Base-by-base conservation (phyloP, 2,888 invertebrate species). In the Branchipolynoe longqiensis region DNA sequence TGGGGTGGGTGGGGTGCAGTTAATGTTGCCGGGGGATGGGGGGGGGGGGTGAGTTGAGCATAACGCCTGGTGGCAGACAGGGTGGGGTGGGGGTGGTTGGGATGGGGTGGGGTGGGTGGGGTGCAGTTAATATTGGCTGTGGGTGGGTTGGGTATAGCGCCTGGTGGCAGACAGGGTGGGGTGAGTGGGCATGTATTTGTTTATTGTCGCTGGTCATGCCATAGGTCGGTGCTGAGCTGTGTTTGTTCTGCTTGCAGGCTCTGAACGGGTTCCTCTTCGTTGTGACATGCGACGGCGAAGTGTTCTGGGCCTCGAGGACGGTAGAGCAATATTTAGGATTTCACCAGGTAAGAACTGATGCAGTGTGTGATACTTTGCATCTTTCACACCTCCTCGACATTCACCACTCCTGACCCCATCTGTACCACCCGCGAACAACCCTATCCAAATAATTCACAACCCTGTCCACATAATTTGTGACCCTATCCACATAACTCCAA, bases 291-390 rank as follows among this genome's bases (percentile, higher is more conserved):
- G 99, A 99, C 94, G 99, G 99, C 88, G 99, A 99, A 94, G 99
- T 99, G 82, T 99, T 99, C 95, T 99, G 99, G 95, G 99, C 99
- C 86, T 99, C 99, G 88, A 98, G 99, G 95, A 99, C 98, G 94
- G 99, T 99, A 94, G 99, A 99, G 95, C 98, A 98, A 94, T 99
- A 99, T 95, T 96, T 99, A 93, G 99, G 99, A 94, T 99, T 99
- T 95, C 99, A 99, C 95, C 99, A 99, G 97, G 99, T 99, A 95
- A 95, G 95, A 78, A 28, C 31, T 12, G n/a, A n/a, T n/a, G n/a
- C n/a, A n/a, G n/a, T n/a, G n/a, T n/a, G n/a, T n/a, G n/a, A n/a
- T n/a, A n/a, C n/a, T n/a, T n/a, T n/a, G n/a, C n/a, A n/a, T n/a
- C n/a, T n/a, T n/a, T n/a, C n/a, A n/a, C n/a, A n/a, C n/a, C n/a